Evolutionary conservation across 1,140 invertebrate genomes (phyloP).

Genomic region (Araneus ventricosus): DNA sequence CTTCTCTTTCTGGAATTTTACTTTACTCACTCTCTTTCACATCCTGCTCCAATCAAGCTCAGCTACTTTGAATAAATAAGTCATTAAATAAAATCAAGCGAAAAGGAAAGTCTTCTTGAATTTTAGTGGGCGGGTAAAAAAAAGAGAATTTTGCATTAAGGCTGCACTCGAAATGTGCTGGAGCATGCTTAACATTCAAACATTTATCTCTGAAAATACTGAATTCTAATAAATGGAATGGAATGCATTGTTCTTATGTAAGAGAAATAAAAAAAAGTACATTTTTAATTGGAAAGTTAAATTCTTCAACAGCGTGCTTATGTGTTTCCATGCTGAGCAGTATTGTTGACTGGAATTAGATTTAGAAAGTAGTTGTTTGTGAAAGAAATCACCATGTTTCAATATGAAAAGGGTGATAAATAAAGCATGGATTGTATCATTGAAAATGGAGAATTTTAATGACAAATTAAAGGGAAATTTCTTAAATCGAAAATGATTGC

Average conservation of each 20-base stretch:
- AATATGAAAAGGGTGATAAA: too few species aligned
- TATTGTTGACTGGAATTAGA: neutral
- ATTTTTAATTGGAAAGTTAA: neutral
- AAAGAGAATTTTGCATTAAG: neutral
- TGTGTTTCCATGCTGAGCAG: neutral
- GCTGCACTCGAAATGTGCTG: neutral
- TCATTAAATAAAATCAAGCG: constrained; percentile 1
- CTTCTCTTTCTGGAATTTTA: neutral
- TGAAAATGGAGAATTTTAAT: too few species aligned
- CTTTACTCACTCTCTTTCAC: neutral
- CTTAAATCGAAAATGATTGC: too few species aligned
- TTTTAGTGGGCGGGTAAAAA: neutral
- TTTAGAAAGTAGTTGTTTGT: neutral
- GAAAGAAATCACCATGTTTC: too few species aligned
- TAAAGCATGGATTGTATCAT: too few species aligned
- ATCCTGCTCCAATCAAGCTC: constrained; percentile 8
- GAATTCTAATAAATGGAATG: neutral
- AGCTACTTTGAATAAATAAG: constrained; percentile 38
- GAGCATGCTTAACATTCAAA: neutral
- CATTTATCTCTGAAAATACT: neutral
- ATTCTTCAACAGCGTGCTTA: neutral
- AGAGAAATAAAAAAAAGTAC: neutral
- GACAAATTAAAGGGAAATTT: too few species aligned
- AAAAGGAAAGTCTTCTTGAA: neutral
- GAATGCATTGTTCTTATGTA: neutral